Evolutionary conservation across 1,140 invertebrate species (phyloP).

Genomic region (Cotesia vestalis): DNA sequence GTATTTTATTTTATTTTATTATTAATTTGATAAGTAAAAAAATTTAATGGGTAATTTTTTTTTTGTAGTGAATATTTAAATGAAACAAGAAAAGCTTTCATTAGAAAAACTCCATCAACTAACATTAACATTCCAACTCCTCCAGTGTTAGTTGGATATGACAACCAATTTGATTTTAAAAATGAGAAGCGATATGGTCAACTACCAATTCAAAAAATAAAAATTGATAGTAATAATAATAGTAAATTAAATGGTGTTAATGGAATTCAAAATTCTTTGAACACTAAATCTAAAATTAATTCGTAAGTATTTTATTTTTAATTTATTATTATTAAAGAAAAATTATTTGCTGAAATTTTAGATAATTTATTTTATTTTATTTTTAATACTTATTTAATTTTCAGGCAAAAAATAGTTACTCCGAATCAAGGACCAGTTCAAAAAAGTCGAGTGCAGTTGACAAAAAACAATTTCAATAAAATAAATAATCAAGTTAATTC

Average conservation of each 20-base stretch:
- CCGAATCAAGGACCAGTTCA: too few species aligned
- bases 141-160: slow-evolving; percentile 15
- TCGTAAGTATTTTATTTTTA: not conserved
- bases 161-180: slow-evolving; percentile 32
- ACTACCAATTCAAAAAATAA: slow-evolving; percentile 14
- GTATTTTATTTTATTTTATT: slow-evolving; percentile 10
- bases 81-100: not conserved
- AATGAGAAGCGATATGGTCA: slow-evolving; percentile 11
- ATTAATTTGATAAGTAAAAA: slow-evolving; percentile 3
- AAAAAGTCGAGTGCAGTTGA: not conserved
- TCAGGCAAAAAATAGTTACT: too few species aligned
- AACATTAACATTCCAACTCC: not conserved
- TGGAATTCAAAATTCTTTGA: not conserved
- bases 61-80: slow-evolving; percentile 20
- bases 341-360: too few species aligned
- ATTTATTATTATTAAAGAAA: too few species aligned
- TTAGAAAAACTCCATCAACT: not conserved
- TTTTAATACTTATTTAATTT: too few species aligned
- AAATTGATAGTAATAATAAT: not conserved
- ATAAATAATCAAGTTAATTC: not conserved
- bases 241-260: not conserved
- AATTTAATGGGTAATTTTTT: not conserved
- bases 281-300: not conserved
- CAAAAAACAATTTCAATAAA: not conserved
- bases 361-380: too few species aligned